phyloP scores from a whole-genome alignment of 2,888 invertebrate species.

The Acleris cristana region DNA sequence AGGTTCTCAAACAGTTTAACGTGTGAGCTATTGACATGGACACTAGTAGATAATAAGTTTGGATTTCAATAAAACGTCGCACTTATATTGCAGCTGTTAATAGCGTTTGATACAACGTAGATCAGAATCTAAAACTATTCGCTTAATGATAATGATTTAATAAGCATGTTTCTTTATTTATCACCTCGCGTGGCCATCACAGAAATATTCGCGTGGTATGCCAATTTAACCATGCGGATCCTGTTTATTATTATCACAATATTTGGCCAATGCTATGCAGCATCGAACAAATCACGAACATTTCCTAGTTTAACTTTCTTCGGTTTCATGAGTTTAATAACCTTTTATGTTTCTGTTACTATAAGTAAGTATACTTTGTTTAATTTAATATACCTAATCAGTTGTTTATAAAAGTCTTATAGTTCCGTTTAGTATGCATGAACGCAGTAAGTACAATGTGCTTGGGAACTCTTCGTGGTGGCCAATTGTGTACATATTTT shows the following conservation, averaged over 20 bases:
- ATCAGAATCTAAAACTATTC: slow-evolving; percentile 18
- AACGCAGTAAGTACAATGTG: slow-evolving; percentile 15
- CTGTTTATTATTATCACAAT: slow-evolving; percentile 59
- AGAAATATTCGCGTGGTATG: slow-evolving; percentile 56
- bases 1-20: too few species aligned
- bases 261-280: slow-evolving; percentile 54
- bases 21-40: too few species aligned
- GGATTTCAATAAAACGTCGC: too few species aligned
- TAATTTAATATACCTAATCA: slow-evolving; percentile 7
- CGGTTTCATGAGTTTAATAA: slow-evolving; percentile 17
- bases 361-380: too few species aligned
- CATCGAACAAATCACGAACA: slow-evolving; percentile 37
- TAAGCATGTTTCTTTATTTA: slow-evolving; percentile 48
- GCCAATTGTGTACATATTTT: slow-evolving; percentile 24
- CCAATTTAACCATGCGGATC: slow-evolving; percentile 55
- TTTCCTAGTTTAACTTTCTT: slow-evolving; percentile 14
- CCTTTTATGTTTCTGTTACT: slow-evolving; percentile 2
- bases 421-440: slow-evolving; percentile 16
- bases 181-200: slow-evolving; percentile 50
- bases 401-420: slow-evolving; percentile 22
- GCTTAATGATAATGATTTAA: slow-evolving; percentile 46
- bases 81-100: too few species aligned
- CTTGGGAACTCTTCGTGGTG: slow-evolving; percentile 29
- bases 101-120: too few species aligned
- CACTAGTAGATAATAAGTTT: too few species aligned